Base-by-base conservation (phyloP, 1,140 invertebrate genomes). In the Sitophilus oryzae region DNA sequence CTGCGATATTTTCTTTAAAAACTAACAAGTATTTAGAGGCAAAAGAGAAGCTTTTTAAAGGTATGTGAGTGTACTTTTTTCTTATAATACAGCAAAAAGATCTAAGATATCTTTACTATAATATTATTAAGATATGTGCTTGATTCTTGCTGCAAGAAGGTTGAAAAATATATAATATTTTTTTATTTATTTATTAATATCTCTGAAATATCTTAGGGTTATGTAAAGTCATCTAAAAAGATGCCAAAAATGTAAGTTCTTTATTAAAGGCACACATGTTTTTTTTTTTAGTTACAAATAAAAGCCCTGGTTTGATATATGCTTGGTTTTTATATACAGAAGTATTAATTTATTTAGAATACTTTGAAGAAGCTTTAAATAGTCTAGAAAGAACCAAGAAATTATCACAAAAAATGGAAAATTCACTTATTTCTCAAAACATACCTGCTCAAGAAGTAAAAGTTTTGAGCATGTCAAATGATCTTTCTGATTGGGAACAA, bases 1-100 rank as follows among this genome's bases (percentile, higher is more conserved):
- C 79, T 71, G 79, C 79, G 22, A 74, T 82, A n/a, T 64, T 74
- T 55, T 66, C 72, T 8, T 81, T 74, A 67, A 66, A 74, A 23
- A 66, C 74, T 34, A 66, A 73, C 8, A 74, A 78, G 56, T 77
- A 75, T 55, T 61, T 81, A 5, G 71, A 78, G 56, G 76, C 82
- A 2, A 77, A 78, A 53, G 74, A 80, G 52, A 58, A 74, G 52
- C 64, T 80, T 6, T 68, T 72, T 34, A 42, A 57, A 58, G 61
- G 71, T 75, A 25, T 0, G 18, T 15, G 16, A 11, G 1, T n/a
- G n/a, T 14, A n/a, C 9, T 14, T 25, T 22, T 22, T 15, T 15
- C 14, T 16, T n/a, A n/a, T n/a, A n/a, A n/a, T n/a, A n/a, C n/a
- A n/a, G n/a, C n/a, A n/a, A n/a, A n/a, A n/a, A n/a, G n/a, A n/a